Evolutionary conservation across 2,113 vertebrate genomes (phyloP).

Genomic region (Rhagologus leucostigma): DNA sequence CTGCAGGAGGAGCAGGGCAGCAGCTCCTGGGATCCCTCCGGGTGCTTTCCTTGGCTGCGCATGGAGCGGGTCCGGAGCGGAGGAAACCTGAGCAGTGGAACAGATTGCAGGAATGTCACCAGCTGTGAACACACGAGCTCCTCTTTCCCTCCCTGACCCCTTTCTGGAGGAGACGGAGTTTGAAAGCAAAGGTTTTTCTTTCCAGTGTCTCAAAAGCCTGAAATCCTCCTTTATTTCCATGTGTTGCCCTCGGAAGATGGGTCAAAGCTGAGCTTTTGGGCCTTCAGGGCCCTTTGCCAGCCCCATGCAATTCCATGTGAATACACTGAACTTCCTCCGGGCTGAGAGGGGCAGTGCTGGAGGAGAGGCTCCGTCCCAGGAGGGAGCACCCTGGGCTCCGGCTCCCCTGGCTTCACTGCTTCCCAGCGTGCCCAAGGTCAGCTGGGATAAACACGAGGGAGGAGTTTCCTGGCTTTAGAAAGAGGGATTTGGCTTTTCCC

Average conservation of each 20-base stretch:
- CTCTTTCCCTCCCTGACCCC: conserved; percentile 17
- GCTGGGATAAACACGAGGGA: neutral
- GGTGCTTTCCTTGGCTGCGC: neutral
- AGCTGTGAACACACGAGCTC: conserved; percentile 55
- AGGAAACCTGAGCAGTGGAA: conserved; percentile 55
- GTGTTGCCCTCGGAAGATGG: neutral
- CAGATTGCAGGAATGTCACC: conserved; percentile 64
- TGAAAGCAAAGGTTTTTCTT: neutral
- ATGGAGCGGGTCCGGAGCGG: neutral
- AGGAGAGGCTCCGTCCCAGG: neutral
- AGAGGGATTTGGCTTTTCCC: neutral
- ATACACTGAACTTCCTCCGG: neutral
- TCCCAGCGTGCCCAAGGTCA: conserved; percentile 25
- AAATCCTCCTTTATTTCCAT: conserved; percentile 16
- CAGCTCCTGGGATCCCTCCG: neutral
- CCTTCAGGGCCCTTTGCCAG: neutral
- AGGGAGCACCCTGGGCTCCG: neutral
- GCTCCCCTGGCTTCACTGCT: neutral
- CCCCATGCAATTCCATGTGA: neutral
- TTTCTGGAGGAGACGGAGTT: neutral
- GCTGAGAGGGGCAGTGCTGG: neutral
- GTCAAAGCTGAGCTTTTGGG: neutral
- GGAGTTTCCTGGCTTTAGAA: conserved; percentile 24
- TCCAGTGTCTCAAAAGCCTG: neutral
- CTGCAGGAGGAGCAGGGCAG: neutral